Conservation (phyloP, 2,888 invertebrate species). For the Seladonia tumulorum region DNA sequence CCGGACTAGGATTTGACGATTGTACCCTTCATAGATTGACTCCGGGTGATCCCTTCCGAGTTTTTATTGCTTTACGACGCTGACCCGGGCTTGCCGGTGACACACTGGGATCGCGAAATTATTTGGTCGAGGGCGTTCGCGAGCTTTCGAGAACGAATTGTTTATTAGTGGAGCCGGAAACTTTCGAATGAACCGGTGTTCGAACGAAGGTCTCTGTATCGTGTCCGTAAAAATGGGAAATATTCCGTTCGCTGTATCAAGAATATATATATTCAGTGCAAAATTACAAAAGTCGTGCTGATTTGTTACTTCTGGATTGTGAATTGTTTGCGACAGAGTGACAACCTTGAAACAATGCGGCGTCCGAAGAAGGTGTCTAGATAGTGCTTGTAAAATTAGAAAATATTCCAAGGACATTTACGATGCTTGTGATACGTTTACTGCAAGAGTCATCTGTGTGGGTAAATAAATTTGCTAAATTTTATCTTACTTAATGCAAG, state of each 20-base stretch:
- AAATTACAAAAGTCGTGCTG: too few relatives aligned
- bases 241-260: too few relatives aligned
- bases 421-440: too few relatives aligned
- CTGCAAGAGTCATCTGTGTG: neutral
- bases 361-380: too few relatives aligned
- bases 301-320: too few relatives aligned
- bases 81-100: neutral
- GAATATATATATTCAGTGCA: too few relatives aligned
- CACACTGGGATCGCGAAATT: neutral
- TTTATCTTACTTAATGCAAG: too few relatives aligned
- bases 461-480: neutral
- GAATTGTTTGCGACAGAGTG: too few relatives aligned
- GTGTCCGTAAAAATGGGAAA: too few relatives aligned
- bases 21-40: slow-evolving; percentile 5
- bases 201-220: too few relatives aligned
- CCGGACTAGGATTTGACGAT: slow-evolving; percentile 16
- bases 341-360: too few relatives aligned
- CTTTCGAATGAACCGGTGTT: neutral
- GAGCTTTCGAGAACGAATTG: neutral
- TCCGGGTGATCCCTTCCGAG: neutral
- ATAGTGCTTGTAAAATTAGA: too few relatives aligned
- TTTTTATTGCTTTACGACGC: slow-evolving; percentile 13
- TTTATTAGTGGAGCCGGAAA: neutral
- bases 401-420: neutral
- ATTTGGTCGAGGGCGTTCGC: neutral